Evolutionary conservation across 2,797 vertebrate genomes (phyloP), one percentile per base, ranked within the genome.

Genomic region (Tiaroga cobitis): DNA sequence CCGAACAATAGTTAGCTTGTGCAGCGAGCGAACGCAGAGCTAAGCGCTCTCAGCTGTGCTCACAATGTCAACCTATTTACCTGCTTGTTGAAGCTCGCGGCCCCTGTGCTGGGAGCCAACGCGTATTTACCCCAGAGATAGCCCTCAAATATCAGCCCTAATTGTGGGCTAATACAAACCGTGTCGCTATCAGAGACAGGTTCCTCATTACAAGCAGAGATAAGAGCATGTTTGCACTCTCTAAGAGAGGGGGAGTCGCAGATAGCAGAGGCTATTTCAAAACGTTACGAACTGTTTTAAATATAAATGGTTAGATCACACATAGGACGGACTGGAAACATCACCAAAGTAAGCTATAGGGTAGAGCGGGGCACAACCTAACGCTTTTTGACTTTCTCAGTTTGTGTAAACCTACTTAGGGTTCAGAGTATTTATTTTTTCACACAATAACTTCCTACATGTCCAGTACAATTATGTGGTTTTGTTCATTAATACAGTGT

Each of bases 31-130:
- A 92, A 93, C 37, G 88, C 26, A 68, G 89, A 92, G 88, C 94
- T 95, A 95, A 96, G 93, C 93, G 88, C 90, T 95, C 89, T 96
- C 96, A 96, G 95, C 96, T 96, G 95, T 96, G 94, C 92, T 95
- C 94, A 95, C 95, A 95, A 89, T 85, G 83, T 93, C 85, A 86
- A 88, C 81, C 86, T 93, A 90, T 96, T 95, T 94, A 93, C 92
- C 92, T 90, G 82, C 92, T 90, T 89, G 90, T 90, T 79, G 86
- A 84, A 91, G 85, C 81, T 88, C 85, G 41, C 68, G 81, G 61
- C 89, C 89, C 72, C 61, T 90, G 89, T 18, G 81, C 90, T 72
- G 86, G 91, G 89, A 93, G 92, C 87, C 90, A 91, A 87, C 80
- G 91, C 89, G 91, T 93, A 92, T 95, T 94, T 94, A 90, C 83